Percentiles rank a stretch among this genome's conserved stretches.
Evolutionary conservation across 2,888 invertebrate species (phyloP).

Genomic region (Colletes collaris): DNA sequence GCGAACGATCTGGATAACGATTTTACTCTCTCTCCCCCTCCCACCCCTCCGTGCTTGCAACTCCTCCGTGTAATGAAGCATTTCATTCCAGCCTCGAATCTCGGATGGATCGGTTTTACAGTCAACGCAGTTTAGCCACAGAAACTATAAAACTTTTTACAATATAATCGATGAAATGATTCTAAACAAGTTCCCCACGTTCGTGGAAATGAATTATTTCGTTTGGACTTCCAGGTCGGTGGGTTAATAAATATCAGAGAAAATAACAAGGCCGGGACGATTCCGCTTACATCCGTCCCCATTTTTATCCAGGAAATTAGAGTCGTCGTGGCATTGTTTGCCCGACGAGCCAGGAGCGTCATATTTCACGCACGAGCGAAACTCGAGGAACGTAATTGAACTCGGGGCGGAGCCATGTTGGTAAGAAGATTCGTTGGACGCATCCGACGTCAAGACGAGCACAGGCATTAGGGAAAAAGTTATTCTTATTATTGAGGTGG

Average conservation of each 20-base stretch:
- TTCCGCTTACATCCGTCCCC: slow-evolving; percentile 6
- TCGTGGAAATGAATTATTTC: no score
- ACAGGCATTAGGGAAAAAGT: slow-evolving; percentile 61
- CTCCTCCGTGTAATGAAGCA: no score
- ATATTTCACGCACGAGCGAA: slow-evolving; percentile 57
- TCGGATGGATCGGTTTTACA: no score
- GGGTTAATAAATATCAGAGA: slow-evolving; percentile 23
- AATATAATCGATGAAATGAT: no score
- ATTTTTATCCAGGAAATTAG: slow-evolving; percentile 51
- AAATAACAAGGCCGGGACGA: slow-evolving; percentile 17
- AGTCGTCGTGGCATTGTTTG: slow-evolving; percentile 49
- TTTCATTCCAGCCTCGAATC: no score
- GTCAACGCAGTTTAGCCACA: no score
- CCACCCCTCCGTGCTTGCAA: no score
- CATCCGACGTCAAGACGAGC: slow-evolving; percentile 49
- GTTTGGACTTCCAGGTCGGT: no score
- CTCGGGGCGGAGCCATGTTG: slow-evolving; percentile 2
- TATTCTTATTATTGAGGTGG: slow-evolving; percentile 70
- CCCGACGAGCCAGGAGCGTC: slow-evolving; percentile 38
- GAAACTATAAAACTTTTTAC: no score
- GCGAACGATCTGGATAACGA: no score
- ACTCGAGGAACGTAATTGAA: slow-evolving; percentile 64
- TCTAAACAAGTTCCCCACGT: no score
- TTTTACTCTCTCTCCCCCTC: no score
- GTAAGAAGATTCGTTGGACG: slow-evolving; percentile 46